Evolutionary conservation across 2,888 invertebrate species (phyloP), one percentile per base, ranked within the genome.

Genomic region (Drosophila putrida): DNA sequence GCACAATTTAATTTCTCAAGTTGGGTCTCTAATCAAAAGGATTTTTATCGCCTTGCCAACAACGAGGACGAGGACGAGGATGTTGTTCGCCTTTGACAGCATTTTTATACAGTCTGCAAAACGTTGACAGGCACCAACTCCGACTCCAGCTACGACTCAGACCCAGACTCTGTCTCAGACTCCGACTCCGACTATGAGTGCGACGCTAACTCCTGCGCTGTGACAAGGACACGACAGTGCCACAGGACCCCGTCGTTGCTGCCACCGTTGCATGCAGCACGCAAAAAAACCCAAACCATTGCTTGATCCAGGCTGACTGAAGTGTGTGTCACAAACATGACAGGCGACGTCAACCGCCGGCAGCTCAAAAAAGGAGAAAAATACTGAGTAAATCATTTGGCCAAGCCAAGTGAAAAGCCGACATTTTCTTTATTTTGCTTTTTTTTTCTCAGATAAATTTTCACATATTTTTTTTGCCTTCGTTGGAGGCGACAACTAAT

Each of bases 1-100:
- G 86, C 83, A 80, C 84, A 86, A 89, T 88, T 88, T 88, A 88
- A 88, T 88, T 88, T 88, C 89, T 88, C 82, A 90, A 88, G 82
- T 70, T 86, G 75, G 61, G 47, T 68, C 79, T 87, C 85, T 84
- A 89, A 87, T 89, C 86, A 89, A 80, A 89, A 82, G 88, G 88
- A 84, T 89, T 87, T 85, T 85, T 85, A 89, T 87, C 88, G 82
- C 65, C 67, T 65, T 74, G 76, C 69, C 72, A 76, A 80, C 73
- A 66, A 8, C n/a, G 28, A 27, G 15, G n/a, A 44, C 11, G 46
- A 39, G 28, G n/a, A 10, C 20, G 47, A 58, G 27, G 47, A 25
- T 41, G 49, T 54, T 55, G 61, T 55, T 53, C 62, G 66, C 58
- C 82, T 83, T 82, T 87, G 88, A 82, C 82, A 87, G 82, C 77